A percentile compares a stretch with the other conserved stretches of the same genome.
Conservation (phyloP, 2,888 invertebrate genomes). For the Tetropium fuscum region DNA sequence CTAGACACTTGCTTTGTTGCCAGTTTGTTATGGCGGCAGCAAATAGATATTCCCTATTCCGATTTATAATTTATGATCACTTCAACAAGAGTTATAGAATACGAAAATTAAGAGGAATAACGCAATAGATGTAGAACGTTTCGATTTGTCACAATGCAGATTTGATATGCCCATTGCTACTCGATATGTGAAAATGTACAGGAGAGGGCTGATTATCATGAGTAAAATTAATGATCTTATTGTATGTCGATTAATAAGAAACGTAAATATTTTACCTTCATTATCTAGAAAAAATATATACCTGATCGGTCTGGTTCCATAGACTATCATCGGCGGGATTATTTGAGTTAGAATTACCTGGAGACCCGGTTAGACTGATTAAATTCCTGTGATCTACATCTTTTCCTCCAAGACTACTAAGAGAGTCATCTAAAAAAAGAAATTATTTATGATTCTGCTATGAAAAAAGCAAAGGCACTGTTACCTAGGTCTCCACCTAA, state of each 20-base stretch:
- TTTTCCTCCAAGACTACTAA: slow-evolving; percentile 60
- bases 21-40: too few species aligned
- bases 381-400: slow-evolving; percentile 88
- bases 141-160: too few species aligned
- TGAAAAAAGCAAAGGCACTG: neutral
- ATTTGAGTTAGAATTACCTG: slow-evolving; percentile 53
- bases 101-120: too few species aligned
- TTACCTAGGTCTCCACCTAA: slow-evolving; percentile 49
- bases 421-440: slow-evolving; percentile 45
- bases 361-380: slow-evolving; percentile 84
- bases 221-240: neutral
- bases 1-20: too few species aligned
- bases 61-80: too few species aligned
- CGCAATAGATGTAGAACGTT: too few species aligned
- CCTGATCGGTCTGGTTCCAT: slow-evolving; percentile 49
- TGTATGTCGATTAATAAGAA: neutral
- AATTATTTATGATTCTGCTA: neutral
- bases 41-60: too few species aligned
- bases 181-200: too few species aligned
- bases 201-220: too few species aligned
- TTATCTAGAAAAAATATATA: slow-evolving; percentile 21
- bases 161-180: too few species aligned
- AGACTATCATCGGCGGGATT: slow-evolving; percentile 33
- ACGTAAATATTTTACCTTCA: neutral
- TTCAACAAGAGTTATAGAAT: too few species aligned